Evolutionary conservation across 2,888 invertebrate species (phyloP).

Genomic region (Lepetodrilus schrolli): DNA sequence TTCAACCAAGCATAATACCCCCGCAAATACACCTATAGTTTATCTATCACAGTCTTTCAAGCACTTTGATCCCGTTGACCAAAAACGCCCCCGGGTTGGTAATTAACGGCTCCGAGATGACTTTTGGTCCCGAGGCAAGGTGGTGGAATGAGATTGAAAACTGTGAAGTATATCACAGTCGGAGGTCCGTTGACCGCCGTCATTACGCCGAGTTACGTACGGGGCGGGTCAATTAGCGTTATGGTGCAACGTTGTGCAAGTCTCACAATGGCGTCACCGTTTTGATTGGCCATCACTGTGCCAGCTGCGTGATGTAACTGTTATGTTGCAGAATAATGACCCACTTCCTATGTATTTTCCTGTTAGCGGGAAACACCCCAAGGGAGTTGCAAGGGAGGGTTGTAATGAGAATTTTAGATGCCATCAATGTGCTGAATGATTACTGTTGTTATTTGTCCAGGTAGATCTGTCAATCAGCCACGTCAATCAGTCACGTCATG

Average conservation of each 20-base stretch:
- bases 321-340: too few species aligned
- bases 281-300: too few species aligned
- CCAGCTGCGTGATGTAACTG: too few species aligned
- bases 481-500: too few species aligned
- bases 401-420: too few species aligned
- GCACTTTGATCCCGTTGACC: conserved; percentile 10
- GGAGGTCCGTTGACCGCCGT: neutral
- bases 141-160: neutral
- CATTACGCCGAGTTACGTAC: neutral
- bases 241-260: conserved; percentile 1
- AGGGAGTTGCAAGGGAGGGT: too few species aligned
- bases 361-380: too few species aligned
- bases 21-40: neutral
- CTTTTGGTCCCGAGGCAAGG: conserved; percentile 9
- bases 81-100: neutral
- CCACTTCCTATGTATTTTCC: too few species aligned
- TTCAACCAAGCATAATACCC: neutral
- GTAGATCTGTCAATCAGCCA: too few species aligned
- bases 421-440: too few species aligned
- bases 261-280: neutral
- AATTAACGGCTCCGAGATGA: neutral
- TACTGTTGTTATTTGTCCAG: too few species aligned
- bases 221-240: neutral
- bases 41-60: neutral
- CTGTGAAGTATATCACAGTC: conserved; percentile 13